Conservation (phyloP, 2,888 invertebrate genomes). For the Selenia dentaria region DNA sequence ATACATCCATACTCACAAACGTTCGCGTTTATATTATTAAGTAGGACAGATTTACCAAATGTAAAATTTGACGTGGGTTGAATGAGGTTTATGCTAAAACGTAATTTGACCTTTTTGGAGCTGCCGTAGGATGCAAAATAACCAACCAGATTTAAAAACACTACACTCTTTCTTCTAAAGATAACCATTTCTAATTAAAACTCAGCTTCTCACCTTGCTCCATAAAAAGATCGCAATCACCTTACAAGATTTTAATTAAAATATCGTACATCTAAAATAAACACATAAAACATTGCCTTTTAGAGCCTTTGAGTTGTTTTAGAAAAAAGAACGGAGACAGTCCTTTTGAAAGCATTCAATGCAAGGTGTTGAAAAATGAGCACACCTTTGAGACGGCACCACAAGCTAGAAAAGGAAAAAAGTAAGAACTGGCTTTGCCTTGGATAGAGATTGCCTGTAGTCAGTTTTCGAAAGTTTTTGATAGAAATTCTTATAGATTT, state of each 20-base stretch:
- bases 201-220: slow-evolving; percentile 30
- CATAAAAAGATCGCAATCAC: slow-evolving; percentile 16
- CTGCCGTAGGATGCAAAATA: too few relatives aligned
- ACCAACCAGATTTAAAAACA: too few relatives aligned
- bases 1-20: too few relatives aligned
- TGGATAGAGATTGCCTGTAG: slow-evolving; percentile 24
- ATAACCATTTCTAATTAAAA: slow-evolving; percentile 7
- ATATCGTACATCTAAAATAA: slow-evolving; percentile 26
- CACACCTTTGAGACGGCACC: slow-evolving; percentile 47
- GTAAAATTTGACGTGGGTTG: too few relatives aligned
- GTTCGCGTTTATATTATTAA: too few relatives aligned
- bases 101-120: too few relatives aligned
- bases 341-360: slow-evolving; percentile 52
- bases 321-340: slow-evolving; percentile 36
- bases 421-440: slow-evolving; percentile 36
- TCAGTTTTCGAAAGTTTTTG: slow-evolving; percentile 15
- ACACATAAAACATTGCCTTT: slow-evolving; percentile 30
- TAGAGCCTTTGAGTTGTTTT: slow-evolving; percentile 34
- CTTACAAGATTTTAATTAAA: slow-evolving; percentile 23
- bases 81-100: too few relatives aligned
- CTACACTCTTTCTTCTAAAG: too few relatives aligned
- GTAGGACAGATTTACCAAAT: too few relatives aligned
- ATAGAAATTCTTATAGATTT: too few relatives aligned
- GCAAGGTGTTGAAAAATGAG: slow-evolving; percentile 48
- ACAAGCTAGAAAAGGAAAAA: slow-evolving; percentile 42